Evolutionary conservation across 2,888 invertebrate species (phyloP).

Genomic region (Himalopsyche japonica): DNA sequence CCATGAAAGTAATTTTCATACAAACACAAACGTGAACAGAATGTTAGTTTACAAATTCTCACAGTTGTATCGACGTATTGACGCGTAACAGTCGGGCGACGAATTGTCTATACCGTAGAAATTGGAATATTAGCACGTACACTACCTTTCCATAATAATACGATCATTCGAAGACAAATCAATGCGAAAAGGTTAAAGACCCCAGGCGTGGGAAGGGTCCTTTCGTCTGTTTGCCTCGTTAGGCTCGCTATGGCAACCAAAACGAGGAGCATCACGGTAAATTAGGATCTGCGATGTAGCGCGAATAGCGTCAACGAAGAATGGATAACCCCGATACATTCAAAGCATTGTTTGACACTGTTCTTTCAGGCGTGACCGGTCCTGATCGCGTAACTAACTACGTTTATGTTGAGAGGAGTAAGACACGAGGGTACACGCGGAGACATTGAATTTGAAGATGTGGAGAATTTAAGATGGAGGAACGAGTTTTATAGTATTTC

Average conservation of each 20-base stretch:
- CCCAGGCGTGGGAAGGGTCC: not conserved
- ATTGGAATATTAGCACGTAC: not conserved
- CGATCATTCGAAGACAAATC: not conserved
- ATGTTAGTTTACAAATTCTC: not conserved
- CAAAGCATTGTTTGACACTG: not conserved
- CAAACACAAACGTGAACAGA: no score
- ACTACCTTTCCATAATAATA: not conserved
- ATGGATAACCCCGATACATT: not conserved
- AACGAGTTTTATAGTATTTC: no score
- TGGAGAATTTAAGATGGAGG: not conserved
- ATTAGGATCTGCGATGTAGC: slow-evolving; percentile 4
- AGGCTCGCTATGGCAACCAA: slow-evolving; percentile 10
- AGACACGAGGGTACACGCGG: not conserved
- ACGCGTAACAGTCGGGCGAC: not conserved
- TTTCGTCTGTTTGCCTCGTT: slow-evolving; percentile 5
- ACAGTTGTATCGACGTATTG: no score
- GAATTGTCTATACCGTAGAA: not conserved
- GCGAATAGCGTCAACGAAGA: not conserved
- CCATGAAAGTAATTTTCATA: no score
- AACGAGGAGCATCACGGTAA: not conserved
- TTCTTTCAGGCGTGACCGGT: not conserved
- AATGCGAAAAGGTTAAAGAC: not conserved
- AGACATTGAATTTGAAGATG: no score
- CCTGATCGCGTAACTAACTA: not conserved
- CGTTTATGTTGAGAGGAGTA: not conserved